Conservation (phyloP, 2,888 invertebrate species). For the Ecdyonurus torrentis region DNA sequence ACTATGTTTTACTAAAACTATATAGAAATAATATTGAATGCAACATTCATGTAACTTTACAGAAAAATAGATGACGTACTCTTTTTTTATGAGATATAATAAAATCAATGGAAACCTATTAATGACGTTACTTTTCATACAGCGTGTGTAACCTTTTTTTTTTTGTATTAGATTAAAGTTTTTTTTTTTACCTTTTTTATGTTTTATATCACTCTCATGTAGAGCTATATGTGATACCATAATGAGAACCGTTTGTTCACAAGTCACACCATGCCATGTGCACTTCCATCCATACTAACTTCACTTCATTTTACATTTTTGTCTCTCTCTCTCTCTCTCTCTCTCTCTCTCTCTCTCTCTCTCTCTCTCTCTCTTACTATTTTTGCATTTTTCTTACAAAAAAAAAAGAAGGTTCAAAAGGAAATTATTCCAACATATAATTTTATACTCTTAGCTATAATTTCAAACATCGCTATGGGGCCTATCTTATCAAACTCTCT, state of each 20-base stretch:
- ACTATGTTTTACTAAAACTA: too few relatives aligned
- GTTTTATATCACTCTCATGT: too few relatives aligned
- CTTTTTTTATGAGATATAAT: too few relatives aligned
- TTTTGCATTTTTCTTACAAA: conserved; percentile 8
- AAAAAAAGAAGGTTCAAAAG: conserved; percentile 6
- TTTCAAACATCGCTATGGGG: not conserved
- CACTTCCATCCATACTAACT: too few relatives aligned
- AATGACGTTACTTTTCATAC: too few relatives aligned
- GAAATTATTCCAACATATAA: conserved; percentile 1
- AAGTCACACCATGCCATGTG: not conserved
- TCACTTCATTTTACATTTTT: too few relatives aligned
- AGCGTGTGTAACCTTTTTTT: too few relatives aligned
- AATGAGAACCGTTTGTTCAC: not conserved
- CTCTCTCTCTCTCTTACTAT: conserved; percentile 4
- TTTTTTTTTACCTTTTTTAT: not conserved
- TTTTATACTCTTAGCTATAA: not conserved
- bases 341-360: not conserved
- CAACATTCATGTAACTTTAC: too few relatives aligned
- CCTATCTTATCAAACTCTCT: not conserved
- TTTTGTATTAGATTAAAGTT: too few relatives aligned
- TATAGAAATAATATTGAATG: too few relatives aligned
- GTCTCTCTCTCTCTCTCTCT: not conserved
- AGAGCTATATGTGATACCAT: not conserved
- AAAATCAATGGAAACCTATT: too few relatives aligned
- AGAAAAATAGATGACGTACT: too few relatives aligned